Evolutionary conservation across 1,140 invertebrate genomes (phyloP).

Genomic region (Nebria ingens): DNA sequence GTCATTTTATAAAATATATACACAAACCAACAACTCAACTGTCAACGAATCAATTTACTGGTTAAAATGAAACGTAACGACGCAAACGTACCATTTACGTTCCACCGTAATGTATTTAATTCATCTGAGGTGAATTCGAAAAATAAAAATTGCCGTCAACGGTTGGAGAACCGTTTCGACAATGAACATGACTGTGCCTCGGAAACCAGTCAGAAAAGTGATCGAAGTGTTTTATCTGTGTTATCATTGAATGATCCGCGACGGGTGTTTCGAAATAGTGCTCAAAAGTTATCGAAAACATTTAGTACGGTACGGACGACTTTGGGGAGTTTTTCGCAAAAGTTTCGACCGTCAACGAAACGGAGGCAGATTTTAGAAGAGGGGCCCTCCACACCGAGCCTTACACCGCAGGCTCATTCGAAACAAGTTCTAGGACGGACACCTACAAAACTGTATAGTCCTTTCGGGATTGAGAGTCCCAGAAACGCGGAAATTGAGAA

Average conservation of each 20-base stretch:
- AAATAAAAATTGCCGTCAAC: conserved; percentile 12
- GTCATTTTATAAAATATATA: neutral
- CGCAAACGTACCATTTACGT: conserved; percentile 24
- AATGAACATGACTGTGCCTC: conserved; percentile 1
- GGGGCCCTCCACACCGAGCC: conserved; percentile 38
- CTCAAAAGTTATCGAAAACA: conserved; percentile 45
- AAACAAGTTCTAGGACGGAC: conserved; percentile 45
- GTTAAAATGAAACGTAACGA: conserved; percentile 18
- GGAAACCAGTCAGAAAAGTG: conserved; percentile 10
- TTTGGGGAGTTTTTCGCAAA: conserved; percentile 46
- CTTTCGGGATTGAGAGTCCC: conserved; percentile 51
- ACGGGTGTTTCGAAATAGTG: conserved; percentile 38
- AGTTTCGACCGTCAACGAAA: conserved; percentile 45
- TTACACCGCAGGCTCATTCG: conserved; percentile 41
- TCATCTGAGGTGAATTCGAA: conserved; percentile 12
- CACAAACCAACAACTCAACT: no score
- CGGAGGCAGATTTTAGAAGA: conserved; percentile 45
- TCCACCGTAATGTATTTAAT: conserved; percentile 18
- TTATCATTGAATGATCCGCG: conserved; percentile 33
- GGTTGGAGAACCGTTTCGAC: conserved; percentile 14
- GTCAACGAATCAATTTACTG: neutral
- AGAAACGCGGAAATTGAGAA: conserved; percentile 10
- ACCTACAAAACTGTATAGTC: conserved; percentile 52
- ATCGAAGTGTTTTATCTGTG: conserved; percentile 27
- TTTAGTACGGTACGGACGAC: conserved; percentile 45